Conservation (phyloP, 2,888 invertebrate species). For the Epistrophe grossulariae region DNA sequence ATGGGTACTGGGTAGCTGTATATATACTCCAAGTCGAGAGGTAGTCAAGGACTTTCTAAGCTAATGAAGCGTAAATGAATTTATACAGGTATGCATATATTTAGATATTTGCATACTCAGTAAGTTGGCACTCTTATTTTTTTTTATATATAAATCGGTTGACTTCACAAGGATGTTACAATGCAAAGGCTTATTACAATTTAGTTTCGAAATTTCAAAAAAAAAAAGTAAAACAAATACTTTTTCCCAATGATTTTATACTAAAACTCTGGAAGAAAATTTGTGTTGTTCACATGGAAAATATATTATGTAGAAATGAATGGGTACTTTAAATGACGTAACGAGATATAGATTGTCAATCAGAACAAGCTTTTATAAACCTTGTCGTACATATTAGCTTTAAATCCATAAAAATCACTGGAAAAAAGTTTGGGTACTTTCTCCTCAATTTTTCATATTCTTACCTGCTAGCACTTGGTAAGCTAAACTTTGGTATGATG, state of each 20-base stretch:
- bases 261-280: background rate
- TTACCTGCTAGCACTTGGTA: too few species aligned
- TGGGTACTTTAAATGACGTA: background rate
- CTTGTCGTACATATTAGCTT: too few species aligned
- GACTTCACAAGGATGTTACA: constrained; percentile 21
- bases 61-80: constrained; percentile 68
- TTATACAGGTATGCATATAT: constrained; percentile 32
- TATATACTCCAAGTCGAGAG: background rate
- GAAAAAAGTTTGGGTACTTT: too few species aligned
- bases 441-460: too few species aligned
- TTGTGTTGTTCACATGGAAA: background rate
- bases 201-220: background rate
- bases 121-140: constrained; percentile 43
- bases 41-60: constrained; percentile 24
- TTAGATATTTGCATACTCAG: constrained; percentile 1
- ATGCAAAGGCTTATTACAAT: constrained; percentile 12
- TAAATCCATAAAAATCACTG: too few species aligned
- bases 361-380: too few species aligned
- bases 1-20: background rate
- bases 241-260: background rate
- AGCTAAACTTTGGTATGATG: too few species aligned
- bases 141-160: constrained; percentile 39
- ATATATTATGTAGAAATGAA: background rate
- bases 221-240: background rate
- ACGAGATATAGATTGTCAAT: too few species aligned